Evolutionary conservation across 2,113 vertebrate genomes (phyloP), one percentile per base, ranked within the genome.

Genomic region (Apodemus speciosus): DNA sequence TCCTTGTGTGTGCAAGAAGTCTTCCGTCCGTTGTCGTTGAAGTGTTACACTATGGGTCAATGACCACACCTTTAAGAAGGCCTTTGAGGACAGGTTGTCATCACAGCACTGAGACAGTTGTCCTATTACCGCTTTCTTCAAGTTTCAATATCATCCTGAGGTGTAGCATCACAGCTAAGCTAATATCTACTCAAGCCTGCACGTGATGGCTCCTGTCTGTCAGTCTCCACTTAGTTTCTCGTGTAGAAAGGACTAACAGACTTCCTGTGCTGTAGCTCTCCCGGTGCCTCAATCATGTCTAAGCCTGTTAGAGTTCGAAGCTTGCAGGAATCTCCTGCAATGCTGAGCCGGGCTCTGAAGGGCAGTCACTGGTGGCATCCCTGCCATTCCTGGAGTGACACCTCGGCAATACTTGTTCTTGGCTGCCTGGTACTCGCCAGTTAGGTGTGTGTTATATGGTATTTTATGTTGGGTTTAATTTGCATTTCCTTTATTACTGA

Each of bases 401-500:
- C 56, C 60, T 68, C 43, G 43, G 64, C 58, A 56, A 68, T 64
- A 53, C 18, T 46, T 49, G 68, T 27, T 88, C 92, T 88, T 75
- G 27, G 40, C 64, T 84, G 3, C 84, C 68, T 93, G 51, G 20
- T 92, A 80, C 81, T 84, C 92, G 38, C 51, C 62, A 84, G 3
- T 32, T 83, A 62, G 32, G 46, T 69, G 23, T 8, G 11, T 62
- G 3, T 40, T 77, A 60, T 53, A n/a, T 84, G 43, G 21, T 79
- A n/a, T 73, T 56, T 86, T 79, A 58, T 30, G 51, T 51, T 86
- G 69, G 18, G 9, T 80, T 95, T 91, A 51, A 40, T 53, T 79
- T 69, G 49, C 60, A 30, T 85, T 92, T 89, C 53, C 30, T 56
- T 87, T 35, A 58, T 91, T 89, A 84, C 80, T 91, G 53, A 76